Percentiles rank a stretch among this genome's conserved stretches.
phyloP scores from a whole-genome alignment of 2,888 invertebrate species.

The Stramonita haemastoma region DNA sequence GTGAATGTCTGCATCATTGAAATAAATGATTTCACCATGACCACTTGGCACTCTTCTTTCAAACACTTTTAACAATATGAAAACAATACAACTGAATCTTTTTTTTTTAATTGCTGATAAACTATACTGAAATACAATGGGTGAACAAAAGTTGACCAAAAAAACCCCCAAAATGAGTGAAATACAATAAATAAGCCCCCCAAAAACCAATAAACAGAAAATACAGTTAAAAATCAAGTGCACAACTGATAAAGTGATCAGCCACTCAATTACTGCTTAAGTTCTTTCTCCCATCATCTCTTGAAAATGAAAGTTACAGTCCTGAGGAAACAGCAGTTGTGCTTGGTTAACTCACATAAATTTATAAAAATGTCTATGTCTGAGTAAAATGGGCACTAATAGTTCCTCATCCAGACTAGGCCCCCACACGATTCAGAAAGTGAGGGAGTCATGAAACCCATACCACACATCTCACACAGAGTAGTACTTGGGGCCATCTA shows the following conservation, averaged over 20 bases:
- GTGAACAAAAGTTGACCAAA: too few species aligned
- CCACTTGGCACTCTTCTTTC: too few species aligned
- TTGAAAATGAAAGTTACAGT: neutral
- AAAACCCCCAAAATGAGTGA: too few species aligned
- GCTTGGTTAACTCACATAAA: neutral
- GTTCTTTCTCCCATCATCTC: neutral
- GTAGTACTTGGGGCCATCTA: neutral
- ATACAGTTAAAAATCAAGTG: neutral
- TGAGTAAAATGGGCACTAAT: neutral
- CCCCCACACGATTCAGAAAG: neutral
- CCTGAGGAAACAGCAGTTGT: neutral
- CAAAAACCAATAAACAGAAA: neutral
- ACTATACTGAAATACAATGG: too few species aligned
- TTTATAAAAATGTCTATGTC: neutral
- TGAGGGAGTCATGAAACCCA: constrained; percentile 14
- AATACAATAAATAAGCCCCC: too few species aligned
- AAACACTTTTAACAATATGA: too few species aligned
- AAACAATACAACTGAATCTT: too few species aligned
- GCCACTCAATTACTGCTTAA: too few species aligned
- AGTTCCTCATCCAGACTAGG: constrained; percentile 22
- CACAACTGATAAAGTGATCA: too few species aligned
- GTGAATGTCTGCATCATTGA: too few species aligned
- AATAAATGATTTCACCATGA: too few species aligned
- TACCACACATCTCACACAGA: constrained; percentile 17
- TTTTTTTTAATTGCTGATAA: too few species aligned